A percentile compares a stretch with the other conserved stretches of the same genome.
phyloP scores from a whole-genome alignment of 2,797 vertebrate genomes.

The Argyrosomus regius region DNA sequence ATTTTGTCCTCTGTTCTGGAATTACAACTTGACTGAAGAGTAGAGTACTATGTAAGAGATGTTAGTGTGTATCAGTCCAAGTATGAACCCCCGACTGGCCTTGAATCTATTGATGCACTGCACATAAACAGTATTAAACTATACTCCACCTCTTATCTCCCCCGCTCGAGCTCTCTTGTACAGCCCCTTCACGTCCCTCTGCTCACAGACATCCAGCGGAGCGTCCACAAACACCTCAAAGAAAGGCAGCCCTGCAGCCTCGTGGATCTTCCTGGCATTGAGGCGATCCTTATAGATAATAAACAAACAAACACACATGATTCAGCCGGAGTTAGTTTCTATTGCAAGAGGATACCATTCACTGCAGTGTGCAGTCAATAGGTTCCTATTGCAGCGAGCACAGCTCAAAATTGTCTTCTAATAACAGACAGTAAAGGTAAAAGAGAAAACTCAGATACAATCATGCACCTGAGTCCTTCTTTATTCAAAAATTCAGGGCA shows the following conservation, averaged over 20 bases:
- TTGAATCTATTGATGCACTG: neutral
- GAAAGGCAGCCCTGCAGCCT: slow-evolving; percentile 94
- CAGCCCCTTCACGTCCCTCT: slow-evolving; percentile 97
- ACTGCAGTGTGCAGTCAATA: neutral
- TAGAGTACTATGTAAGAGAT: neutral
- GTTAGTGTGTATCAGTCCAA: neutral
- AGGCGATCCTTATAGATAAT: slow-evolving; percentile 90
- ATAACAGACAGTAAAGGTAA: neutral
- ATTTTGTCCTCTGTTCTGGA: too few species aligned
- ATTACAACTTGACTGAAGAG: neutral
- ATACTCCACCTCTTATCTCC: slow-evolving; percentile 93
- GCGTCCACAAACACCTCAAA: slow-evolving; percentile 99
- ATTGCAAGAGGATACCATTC: neutral
- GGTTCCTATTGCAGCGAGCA: neutral
- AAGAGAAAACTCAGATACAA: neutral
- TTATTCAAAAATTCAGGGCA: neutral
- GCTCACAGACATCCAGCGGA: slow-evolving; percentile 96
- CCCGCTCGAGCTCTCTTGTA: slow-evolving; percentile 98
- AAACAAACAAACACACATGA: neutral
- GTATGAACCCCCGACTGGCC: slow-evolving; percentile 3
- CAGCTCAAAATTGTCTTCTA: neutral
- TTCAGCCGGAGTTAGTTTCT: neutral
- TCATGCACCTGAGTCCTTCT: neutral
- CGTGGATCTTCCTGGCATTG: slow-evolving; percentile 95
- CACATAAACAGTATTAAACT: neutral